phyloP scores from a whole-genome alignment of 2,113 vertebrate genomes.

The Poeciliopsis occidentalis region DNA sequence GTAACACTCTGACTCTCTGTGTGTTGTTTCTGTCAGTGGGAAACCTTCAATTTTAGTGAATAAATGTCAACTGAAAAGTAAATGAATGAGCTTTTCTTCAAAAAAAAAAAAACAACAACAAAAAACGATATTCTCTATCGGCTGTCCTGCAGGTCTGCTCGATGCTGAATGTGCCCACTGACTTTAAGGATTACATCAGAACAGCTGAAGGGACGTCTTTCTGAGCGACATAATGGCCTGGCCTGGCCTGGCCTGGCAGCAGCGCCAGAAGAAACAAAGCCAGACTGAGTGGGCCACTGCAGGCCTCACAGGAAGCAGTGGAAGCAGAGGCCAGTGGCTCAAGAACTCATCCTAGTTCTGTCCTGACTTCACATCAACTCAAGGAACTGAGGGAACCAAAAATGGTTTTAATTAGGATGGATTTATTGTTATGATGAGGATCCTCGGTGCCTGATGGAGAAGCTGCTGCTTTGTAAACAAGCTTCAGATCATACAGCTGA shows the following conservation, averaged over 20 bases:
- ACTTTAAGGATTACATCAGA: constrained; percentile 70
- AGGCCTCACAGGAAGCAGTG: neutral
- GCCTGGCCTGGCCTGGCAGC: no score
- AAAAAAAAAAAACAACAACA: no score
- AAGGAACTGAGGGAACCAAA: neutral
- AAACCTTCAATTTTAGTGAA: no score
- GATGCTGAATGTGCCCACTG: constrained; percentile 66
- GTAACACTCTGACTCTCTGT: no score
- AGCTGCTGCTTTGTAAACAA: neutral
- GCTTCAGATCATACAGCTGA: neutral
- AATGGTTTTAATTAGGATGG: neutral
- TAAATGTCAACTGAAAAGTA: no score
- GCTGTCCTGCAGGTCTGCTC: constrained; percentile 66
- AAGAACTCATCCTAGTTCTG: neutral
- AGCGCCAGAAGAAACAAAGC: neutral
- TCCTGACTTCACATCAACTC: neutral
- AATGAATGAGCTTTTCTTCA: no score
- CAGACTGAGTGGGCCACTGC: constrained; percentile 1
- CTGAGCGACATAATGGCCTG: constrained; percentile 44
- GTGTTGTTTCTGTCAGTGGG: no score
- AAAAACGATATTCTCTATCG: neutral
- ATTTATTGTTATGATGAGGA: neutral
- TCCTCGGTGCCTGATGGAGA: neutral
- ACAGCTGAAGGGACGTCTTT: constrained; percentile 70
- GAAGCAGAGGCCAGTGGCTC: neutral